Evolutionary conservation across 2,113 vertebrate genomes (phyloP), one percentile per base, ranked within the genome.

Genomic region (Capreolus pygargus): DNA sequence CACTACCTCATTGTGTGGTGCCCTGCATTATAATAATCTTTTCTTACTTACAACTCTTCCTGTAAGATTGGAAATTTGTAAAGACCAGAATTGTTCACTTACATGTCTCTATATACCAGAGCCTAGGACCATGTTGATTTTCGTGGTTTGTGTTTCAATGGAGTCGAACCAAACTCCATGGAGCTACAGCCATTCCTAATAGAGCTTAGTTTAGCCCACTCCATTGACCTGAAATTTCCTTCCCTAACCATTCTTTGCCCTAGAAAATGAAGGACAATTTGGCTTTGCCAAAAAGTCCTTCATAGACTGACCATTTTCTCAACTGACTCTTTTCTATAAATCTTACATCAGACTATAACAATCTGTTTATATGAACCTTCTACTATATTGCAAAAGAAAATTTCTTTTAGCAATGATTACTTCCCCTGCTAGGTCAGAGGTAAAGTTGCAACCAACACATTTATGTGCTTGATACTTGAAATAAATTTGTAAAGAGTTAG

Each of bases 21-120:
- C n/a, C 94, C 50, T 78, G 12, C 12, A 83, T 50, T 74, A 52
- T 50, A 96, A 92, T 94, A 86, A 70, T 84, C 47, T 91, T 95
- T n/a, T 47, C 67, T 78, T 91, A 36, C 23, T 81, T 91, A 23
- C 7, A 6, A 43, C 52, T 86, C 27, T 81, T 27, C 11, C 33
- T 50, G 19, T 79, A 28, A 91, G 47, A 67, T 36, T 28, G 2
- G 12, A 96, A 67, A 86, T 6, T 58, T 36, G 3, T 67, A 39
- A 33, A 95, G 28, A 90, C 13, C 21, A 45, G 39, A 61, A 54
- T 28, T 61, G 52, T 39, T 36, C 45, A 45, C 36, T 76, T 70
- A 67, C 39, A 93, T 15, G 33, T 82, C 8, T 79, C 14, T 54
- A 4, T 21, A 36, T 47, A 93, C 3, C 19, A 64, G 82, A 82